Evolutionary conservation across 64 coral and sea anemone species (phyloP).

Genomic region (Trachythela sp.): DNA sequence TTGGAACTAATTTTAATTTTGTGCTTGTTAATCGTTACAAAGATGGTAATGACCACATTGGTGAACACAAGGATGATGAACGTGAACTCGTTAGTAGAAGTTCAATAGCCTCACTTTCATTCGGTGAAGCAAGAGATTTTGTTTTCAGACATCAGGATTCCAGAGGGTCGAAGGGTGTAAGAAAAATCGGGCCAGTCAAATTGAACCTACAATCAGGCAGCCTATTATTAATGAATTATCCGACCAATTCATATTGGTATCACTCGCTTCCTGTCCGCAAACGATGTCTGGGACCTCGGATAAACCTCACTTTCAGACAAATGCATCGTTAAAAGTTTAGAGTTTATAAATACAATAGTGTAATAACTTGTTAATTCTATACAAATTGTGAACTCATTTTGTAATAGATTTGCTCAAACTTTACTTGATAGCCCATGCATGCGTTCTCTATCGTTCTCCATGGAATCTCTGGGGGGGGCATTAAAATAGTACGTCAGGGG

Average conservation of each 20-base stretch:
- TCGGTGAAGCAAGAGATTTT: slow-evolving; percentile 78
- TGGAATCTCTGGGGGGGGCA: no score
- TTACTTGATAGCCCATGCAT: no score
- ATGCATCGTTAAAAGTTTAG: slow-evolving; percentile 28
- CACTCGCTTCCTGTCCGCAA: slow-evolving; percentile 78
- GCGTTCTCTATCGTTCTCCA: no score
- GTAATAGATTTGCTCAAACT: no score
- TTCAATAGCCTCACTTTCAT: slow-evolving; percentile 70
- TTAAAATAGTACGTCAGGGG: no score
- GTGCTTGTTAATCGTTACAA: slow-evolving; percentile 89
- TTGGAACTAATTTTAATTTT: slow-evolving; percentile 72
- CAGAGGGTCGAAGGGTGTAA: slow-evolving; percentile 41
- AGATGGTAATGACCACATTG: slow-evolving; percentile 82
- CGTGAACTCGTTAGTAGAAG: slow-evolving; percentile 52
- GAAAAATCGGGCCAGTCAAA: slow-evolving; percentile 73
- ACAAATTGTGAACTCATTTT: no score
- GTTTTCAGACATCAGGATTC: slow-evolving; percentile 70
- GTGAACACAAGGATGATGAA: slow-evolving; percentile 82
- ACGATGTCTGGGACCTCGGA: slow-evolving; percentile 38
- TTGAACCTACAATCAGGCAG: slow-evolving; percentile 65
- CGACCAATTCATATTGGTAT: slow-evolving; percentile 80
- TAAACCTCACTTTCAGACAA: slow-evolving; percentile 81
- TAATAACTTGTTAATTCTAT: neutral
- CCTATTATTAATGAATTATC: slow-evolving; percentile 79
- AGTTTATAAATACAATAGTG: neutral